These are phyloP conservation scores for Tenthredo distinguenda DNA, from an alignment of 2,888 invertebrate species.

Conservation along the genomic window DNA sequence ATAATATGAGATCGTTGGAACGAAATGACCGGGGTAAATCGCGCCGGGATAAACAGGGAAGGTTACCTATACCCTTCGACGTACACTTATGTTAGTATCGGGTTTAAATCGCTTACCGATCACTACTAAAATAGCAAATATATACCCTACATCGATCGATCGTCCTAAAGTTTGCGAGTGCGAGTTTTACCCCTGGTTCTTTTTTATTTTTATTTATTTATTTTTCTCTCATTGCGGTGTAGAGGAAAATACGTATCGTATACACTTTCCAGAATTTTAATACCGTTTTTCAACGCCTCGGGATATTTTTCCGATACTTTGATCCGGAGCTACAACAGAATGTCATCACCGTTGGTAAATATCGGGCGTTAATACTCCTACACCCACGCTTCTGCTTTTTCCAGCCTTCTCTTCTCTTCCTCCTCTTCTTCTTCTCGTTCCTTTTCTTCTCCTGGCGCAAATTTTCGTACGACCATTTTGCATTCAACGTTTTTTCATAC, in stretches of 20 bases:
- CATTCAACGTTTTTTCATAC: no score
- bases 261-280: neutral
- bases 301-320: neutral
- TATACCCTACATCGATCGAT: neutral
- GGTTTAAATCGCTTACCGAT: neutral
- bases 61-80: neutral
- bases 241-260: neutral
- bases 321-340: neutral
- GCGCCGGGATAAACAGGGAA: neutral
- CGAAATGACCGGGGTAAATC: neutral
- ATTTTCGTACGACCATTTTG: neutral
- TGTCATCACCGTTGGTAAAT: neutral
- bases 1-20: conserved; percentile 7
- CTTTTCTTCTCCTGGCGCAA: neutral
- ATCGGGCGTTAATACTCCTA: neutral
- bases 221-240: neutral
- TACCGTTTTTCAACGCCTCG: neutral
- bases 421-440: no score
- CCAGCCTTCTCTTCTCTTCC: neutral
- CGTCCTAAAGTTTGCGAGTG: neutral
- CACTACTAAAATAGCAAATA: neutral
- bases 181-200: neutral
- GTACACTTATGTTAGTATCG: neutral
- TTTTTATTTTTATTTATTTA: neutral
- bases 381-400: neutral